Evolutionary conservation across 2,888 invertebrate species (phyloP).

Genomic region (Celastrina argiolus): DNA sequence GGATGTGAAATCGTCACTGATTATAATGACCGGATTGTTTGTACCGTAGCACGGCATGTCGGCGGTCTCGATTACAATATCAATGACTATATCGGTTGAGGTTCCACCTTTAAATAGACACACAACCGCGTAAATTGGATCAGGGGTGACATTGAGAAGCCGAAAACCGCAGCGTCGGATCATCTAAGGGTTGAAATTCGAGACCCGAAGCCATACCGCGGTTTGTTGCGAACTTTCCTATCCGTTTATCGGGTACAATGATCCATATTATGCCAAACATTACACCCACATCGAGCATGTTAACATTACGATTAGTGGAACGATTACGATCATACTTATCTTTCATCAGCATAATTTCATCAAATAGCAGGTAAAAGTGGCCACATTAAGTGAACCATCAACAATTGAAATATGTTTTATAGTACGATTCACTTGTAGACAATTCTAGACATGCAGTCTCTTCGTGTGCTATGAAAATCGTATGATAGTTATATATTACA

Average conservation of each 20-base stretch:
- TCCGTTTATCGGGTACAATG: constrained; percentile 22
- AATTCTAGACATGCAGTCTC: too few relatives aligned
- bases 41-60: constrained; percentile 28
- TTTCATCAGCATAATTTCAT: too few relatives aligned
- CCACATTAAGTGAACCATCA: too few relatives aligned
- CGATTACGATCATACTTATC: not conserved
- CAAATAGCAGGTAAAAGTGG: too few relatives aligned
- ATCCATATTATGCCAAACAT: not conserved
- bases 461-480: too few relatives aligned
- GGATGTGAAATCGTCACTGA: constrained; percentile 30
- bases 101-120: constrained; percentile 21
- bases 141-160: constrained; percentile 41
- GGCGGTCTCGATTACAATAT: constrained; percentile 23
- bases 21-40: constrained; percentile 27
- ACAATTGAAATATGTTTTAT: too few relatives aligned
- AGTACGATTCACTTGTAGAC: too few relatives aligned
- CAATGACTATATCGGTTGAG: constrained; percentile 12
- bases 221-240: constrained; percentile 43
- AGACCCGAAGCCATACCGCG: constrained; percentile 52
- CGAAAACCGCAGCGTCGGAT: constrained; percentile 50
- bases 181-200: constrained; percentile 48
- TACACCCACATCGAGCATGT: not conserved
- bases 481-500: too few relatives aligned
- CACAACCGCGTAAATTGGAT: constrained; percentile 40
- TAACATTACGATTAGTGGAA: not conserved